phyloP scores from a whole-genome alignment of 2,888 invertebrate genomes.

The Spodoptera picta region DNA sequence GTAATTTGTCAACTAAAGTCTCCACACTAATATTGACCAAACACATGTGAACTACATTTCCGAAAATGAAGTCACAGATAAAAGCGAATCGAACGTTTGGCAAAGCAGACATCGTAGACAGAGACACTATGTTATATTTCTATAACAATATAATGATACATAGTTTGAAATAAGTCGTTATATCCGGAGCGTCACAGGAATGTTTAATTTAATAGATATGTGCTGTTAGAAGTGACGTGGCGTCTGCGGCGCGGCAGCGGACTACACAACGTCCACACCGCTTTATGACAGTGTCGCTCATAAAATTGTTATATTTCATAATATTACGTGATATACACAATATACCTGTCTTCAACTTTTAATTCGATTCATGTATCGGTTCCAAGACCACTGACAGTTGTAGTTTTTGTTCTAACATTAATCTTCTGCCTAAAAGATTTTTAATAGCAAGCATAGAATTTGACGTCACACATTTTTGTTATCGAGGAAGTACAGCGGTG shows the following conservation, averaged over 20 bases:
- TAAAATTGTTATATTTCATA: conserved; percentile 62
- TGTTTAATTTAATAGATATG: conserved; percentile 60
- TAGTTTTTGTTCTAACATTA: background rate
- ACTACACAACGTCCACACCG: conserved; percentile 49
- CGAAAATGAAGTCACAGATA: too few relatives aligned
- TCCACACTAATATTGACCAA: too few relatives aligned
- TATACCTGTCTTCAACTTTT: background rate
- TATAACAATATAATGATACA: conserved; percentile 12
- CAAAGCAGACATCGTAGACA: too few relatives aligned
- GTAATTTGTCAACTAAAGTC: too few relatives aligned
- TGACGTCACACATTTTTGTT: too few relatives aligned
- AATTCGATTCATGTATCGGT: too few relatives aligned
- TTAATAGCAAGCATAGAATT: too few relatives aligned
- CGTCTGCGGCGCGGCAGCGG: conserved; percentile 69
- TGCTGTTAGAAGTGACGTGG: conserved; percentile 57
- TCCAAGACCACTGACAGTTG: background rate
- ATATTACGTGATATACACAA: conserved; percentile 30
- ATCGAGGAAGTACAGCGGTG: too few relatives aligned
- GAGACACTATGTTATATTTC: conserved; percentile 2
- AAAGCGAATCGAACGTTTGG: too few relatives aligned
- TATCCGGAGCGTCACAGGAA: conserved; percentile 48
- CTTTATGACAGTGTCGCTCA: conserved; percentile 52
- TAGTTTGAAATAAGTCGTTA: conserved; percentile 7
- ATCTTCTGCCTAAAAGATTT: background rate
- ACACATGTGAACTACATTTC: too few relatives aligned